Conservation (phyloP, 64 coral and sea anemone genomes). For the Anthopleura sola region DNA sequence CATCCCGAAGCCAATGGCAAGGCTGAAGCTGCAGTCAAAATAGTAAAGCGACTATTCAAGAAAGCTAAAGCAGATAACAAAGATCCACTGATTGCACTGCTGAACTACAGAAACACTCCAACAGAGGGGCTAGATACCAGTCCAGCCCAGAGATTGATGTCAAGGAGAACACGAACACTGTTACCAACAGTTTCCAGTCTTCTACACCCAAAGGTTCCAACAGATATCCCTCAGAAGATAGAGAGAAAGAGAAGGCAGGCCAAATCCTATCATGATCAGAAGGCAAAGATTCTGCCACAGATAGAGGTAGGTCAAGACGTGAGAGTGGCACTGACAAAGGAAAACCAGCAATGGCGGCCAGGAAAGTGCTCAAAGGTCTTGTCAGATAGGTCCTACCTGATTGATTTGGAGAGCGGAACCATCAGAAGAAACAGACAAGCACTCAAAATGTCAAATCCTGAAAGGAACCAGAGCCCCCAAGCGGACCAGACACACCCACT, state of each 20-base stretch:
- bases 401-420: conserved; percentile 17
- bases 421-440: conserved; percentile 56
- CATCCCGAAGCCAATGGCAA: too few relatives aligned
- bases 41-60: conserved; percentile 30
- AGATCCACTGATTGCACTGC: conserved; percentile 49
- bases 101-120: conserved; percentile 59
- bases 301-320: conserved; percentile 24
- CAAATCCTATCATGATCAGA: conserved; percentile 36
- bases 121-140: conserved; percentile 47
- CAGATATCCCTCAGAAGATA: conserved; percentile 11
- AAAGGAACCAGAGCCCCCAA: conserved; percentile 20
- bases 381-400: conserved; percentile 34
- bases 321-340: conserved; percentile 36
- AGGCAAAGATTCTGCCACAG: conserved; percentile 21
- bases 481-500: neutral
- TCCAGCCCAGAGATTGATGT: conserved; percentile 46
- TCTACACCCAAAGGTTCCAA: conserved; percentile 5
- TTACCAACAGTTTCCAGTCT: conserved; percentile 35
- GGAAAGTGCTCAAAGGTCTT: conserved; percentile 36
- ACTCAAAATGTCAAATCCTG: conserved; percentile 47
- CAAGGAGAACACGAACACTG: conserved; percentile 31
- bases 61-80: conserved; percentile 30
- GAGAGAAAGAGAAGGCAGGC: conserved; percentile 40
- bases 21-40: conserved; percentile 32
- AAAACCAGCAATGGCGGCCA: conserved; percentile 36